These are phyloP conservation scores for Paralinhomoeus sp. DNA, from an alignment of 2,888 invertebrate species.

Conservation along the genomic window DNA sequence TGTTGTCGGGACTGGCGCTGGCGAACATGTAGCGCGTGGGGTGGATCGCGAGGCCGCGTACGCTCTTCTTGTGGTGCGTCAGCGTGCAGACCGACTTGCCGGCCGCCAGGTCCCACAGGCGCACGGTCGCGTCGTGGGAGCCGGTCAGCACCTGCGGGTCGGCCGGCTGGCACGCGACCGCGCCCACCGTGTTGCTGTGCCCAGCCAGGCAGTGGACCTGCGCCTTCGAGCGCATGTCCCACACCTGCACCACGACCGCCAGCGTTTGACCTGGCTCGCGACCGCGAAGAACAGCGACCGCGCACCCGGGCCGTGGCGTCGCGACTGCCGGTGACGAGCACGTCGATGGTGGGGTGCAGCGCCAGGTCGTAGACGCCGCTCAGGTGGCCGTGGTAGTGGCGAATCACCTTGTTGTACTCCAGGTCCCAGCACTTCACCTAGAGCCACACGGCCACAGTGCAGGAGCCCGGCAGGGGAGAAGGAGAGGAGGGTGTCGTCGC, in stretches of 20 bases:
- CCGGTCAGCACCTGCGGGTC: constrained; percentile 51
- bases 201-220: constrained; percentile 86
- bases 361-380: constrained; percentile 82
- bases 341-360: constrained; percentile 80
- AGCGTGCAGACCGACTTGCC: constrained; percentile 78
- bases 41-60: constrained; percentile 36
- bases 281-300: background rate
- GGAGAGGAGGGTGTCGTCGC: no score
- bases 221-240: constrained; percentile 97
- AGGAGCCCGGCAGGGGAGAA: background rate
- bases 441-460: background rate
- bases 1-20: constrained; percentile 90
- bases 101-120: constrained; percentile 89
- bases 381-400: constrained; percentile 95
- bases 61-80: constrained; percentile 82
- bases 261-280: background rate
- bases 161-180: constrained; percentile 66
- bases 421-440: constrained; percentile 95
- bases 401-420: constrained; percentile 73
- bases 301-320: constrained; percentile 65
- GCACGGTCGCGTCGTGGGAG: constrained; percentile 77
- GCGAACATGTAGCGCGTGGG: constrained; percentile 61
- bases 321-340: constrained; percentile 71
- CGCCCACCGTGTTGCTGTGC: constrained; percentile 88
- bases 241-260: constrained; percentile 36